Evolutionary conservation across 2,113 vertebrate genomes (phyloP).

Genomic region (Festucalex cinctus): DNA sequence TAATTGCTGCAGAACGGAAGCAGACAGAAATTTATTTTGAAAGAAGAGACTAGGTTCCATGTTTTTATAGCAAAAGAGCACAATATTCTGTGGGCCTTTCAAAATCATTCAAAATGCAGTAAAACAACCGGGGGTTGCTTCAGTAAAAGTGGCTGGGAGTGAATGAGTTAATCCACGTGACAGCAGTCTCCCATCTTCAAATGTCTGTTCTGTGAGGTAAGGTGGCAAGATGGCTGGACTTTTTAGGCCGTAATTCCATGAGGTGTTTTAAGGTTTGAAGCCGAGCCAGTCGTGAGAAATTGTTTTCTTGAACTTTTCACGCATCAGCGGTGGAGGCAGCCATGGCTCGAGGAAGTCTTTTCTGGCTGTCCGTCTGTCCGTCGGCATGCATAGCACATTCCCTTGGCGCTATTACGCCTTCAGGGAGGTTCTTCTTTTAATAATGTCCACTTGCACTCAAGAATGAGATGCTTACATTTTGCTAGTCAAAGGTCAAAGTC

Average conservation of each 20-base stretch:
- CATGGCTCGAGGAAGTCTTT: not conserved
- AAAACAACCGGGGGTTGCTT: no score
- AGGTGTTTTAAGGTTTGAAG: not conserved
- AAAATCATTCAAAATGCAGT: no score
- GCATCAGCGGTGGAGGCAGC: not conserved
- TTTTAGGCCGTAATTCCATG: not conserved
- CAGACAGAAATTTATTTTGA: no score
- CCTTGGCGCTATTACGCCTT: not conserved
- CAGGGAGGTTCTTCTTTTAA: conserved; percentile 1
- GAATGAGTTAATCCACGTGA: no score
- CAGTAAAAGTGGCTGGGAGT: no score
- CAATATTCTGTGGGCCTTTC: no score
- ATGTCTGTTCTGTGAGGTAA: no score
- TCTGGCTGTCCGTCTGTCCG: not conserved
- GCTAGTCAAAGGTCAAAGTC: not conserved
- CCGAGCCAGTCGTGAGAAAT: not conserved
- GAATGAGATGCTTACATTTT: not conserved
- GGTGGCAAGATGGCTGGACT: no score
- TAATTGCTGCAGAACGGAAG: no score
- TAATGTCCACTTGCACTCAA: not conserved
- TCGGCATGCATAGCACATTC: not conserved
- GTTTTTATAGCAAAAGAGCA: no score
- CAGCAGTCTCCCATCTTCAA: no score
- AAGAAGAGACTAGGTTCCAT: no score
- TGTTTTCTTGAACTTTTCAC: not conserved